Evolutionary conservation across 1,140 invertebrate genomes (phyloP).

Genomic region (Mizuhopecten yessoensis): DNA sequence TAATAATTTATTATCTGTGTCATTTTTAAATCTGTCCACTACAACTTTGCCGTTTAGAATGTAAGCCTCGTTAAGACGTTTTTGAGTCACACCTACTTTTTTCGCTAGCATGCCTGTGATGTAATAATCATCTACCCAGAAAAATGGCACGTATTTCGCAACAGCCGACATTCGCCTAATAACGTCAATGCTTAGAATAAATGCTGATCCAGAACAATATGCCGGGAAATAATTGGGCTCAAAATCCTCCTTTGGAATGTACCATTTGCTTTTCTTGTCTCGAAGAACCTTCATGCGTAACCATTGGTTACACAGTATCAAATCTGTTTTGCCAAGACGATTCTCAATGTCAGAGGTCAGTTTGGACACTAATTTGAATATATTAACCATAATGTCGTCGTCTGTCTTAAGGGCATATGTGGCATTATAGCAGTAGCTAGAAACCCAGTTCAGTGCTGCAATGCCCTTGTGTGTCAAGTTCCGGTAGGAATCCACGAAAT

Average conservation of each 20-base stretch:
- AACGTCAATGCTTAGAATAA: slow-evolving; percentile 81
- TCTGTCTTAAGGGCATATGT: slow-evolving; percentile 84
- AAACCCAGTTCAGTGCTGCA: slow-evolving; percentile 91
- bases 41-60: slow-evolving; percentile 68
- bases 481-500: slow-evolving; percentile 90
- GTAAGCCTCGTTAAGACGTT: slow-evolving; percentile 70
- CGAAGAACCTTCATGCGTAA: slow-evolving; percentile 77
- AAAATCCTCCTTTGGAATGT: slow-evolving; percentile 81
- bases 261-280: slow-evolving; percentile 83
- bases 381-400: slow-evolving; percentile 83
- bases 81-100: slow-evolving; percentile 66
- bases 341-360: slow-evolving; percentile 81
- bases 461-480: slow-evolving; percentile 95
- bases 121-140: slow-evolving; percentile 84
- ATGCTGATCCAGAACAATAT: slow-evolving; percentile 84
- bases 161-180: slow-evolving; percentile 77
- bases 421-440: slow-evolving; percentile 87
- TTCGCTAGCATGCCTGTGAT: slow-evolving; percentile 81
- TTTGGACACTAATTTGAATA: slow-evolving; percentile 86
- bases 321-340: slow-evolving; percentile 51
- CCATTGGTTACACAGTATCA: slow-evolving; percentile 80
- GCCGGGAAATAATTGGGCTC: slow-evolving; percentile 80
- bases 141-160: slow-evolving; percentile 76
- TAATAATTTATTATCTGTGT: slow-evolving; percentile 60
- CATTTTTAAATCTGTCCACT: slow-evolving; percentile 65